Conservation (phyloP, 2,888 invertebrate species). For the Neuroscelio doddi region DNA sequence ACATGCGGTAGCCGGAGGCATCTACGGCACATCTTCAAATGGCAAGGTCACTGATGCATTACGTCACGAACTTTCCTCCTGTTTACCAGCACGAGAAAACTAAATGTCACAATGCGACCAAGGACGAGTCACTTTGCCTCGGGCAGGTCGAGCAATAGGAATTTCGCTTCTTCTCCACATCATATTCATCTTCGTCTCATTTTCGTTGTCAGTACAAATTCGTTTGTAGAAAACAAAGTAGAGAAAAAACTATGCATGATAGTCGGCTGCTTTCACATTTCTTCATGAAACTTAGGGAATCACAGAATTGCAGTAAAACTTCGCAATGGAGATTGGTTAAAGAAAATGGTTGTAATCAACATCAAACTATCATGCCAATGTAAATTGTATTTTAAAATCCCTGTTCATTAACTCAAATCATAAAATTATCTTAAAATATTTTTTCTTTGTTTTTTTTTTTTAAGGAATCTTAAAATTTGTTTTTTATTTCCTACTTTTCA, state of each 20-base stretch:
- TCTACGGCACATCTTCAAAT: conserved; percentile 51
- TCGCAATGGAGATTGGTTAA: no score
- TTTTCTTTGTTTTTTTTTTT: no score
- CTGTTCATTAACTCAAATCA: no score
- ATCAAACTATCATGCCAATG: no score
- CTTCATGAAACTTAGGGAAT: background rate
- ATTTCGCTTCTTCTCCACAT: conserved; percentile 3
- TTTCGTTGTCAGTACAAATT: no score
- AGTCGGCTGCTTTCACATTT: background rate
- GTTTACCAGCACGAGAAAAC: conserved; percentile 36
- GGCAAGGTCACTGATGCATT: conserved; percentile 51
- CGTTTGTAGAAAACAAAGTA: background rate
- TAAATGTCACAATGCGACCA: conserved; percentile 52
- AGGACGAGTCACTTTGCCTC: conserved; percentile 44
- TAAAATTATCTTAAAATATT: no score
- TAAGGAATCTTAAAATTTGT: no score
- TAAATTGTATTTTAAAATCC: no score
- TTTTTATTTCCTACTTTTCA: no score
- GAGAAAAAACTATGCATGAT: background rate
- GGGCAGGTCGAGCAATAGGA: conserved; percentile 27
- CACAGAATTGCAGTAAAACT: no score
- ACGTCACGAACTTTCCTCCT: conserved; percentile 51
- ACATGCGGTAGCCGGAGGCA: conserved; percentile 46
- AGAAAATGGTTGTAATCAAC: no score
- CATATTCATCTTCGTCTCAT: no score